Conservation (phyloP, 2,113 vertebrate genomes). For the Rhagologus leucostigma region DNA sequence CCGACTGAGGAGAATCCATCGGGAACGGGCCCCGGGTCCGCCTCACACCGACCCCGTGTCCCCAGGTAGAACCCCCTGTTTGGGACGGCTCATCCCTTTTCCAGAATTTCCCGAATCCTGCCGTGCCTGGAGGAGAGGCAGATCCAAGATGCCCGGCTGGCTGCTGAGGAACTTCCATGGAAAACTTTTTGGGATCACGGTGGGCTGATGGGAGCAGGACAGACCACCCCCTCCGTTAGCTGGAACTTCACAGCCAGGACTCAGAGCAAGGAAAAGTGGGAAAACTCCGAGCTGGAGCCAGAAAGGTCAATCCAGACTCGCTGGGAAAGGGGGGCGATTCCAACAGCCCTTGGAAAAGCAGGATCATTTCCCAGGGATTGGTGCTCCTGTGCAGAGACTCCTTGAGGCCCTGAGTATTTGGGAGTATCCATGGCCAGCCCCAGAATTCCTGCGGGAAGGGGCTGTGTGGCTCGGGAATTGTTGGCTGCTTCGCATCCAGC, state of each 20-base stretch:
- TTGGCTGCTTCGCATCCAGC: not conserved
- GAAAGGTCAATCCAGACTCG: not conserved
- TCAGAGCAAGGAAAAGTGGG: not conserved
- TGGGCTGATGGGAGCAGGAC: not conserved
- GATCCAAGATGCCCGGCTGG: not conserved
- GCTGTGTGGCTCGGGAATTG: not conserved
- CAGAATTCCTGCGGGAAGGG: not conserved
- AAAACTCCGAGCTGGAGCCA: fast-evolving
- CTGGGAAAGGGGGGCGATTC: not conserved
- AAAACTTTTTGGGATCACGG: fast-evolving
- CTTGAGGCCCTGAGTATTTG: not conserved
- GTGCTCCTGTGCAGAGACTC: not conserved
- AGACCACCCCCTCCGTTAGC: not conserved
- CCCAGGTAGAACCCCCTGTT: fast-evolving
- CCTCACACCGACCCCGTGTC: fast-evolving
- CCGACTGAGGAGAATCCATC: conserved; percentile 73
- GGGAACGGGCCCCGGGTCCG: not conserved
- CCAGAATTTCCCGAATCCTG: not conserved
- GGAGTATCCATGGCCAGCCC: not conserved
- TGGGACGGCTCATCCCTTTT: not conserved
- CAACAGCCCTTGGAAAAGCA: not conserved
- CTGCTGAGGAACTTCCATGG: not conserved
- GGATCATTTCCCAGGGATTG: not conserved
- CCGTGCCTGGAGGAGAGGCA: not conserved
- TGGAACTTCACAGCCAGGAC: not conserved